Evolutionary conservation across 2,113 vertebrate species (phyloP), one percentile per base, ranked within the genome.

Genomic region (Eurystomus gularis): DNA sequence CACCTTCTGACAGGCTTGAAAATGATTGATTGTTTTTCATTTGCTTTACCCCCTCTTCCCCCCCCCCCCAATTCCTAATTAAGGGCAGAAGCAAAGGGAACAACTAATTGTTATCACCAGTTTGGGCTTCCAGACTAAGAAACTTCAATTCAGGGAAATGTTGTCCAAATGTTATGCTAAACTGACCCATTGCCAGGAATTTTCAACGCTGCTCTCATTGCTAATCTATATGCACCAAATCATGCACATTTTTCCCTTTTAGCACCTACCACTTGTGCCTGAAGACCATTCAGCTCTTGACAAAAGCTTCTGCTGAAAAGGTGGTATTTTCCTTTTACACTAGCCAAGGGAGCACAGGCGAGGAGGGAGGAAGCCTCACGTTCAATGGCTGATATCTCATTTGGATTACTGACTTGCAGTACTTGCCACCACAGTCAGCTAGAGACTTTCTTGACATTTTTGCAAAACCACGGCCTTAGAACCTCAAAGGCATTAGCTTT

Each of bases 21-120:
- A 86, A 92, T 73, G 58, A 81, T 44, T 42, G 69, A 81, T 75
- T 51, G 35, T 73, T 93, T 96, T 95, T 86, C 64, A 81, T 80
- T 92, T 82, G 16, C 37, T 64, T 42, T 42, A 15, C 15, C 11
- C 46, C n/a, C 33, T n/a, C n/a, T n/a, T n/a, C 40, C 7, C 21
- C 11, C 70, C 29, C n/a, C 62, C 51, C 69, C 37, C 52, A 25
- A 69, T 90, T 77, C 49, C 37, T 90, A 78, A 86, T 91, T 85
- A 94, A 90, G 86, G 81, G 60, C 86, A 96, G 86, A 95, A 93
- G 88, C 57, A 87, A 90, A 95, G 23, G 61, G 89, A 91, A 95
- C 82, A 91, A 84, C 88, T 95, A 96, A 93, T 94, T 95, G 86
- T 96, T 96, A 94, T 95, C 92, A 92, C n/a, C 90, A 78, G 92